Evolutionary conservation across 2,113 vertebrate genomes (phyloP), one percentile per base, ranked within the genome.

Genomic region (Seriola quinqueradiata): DNA sequence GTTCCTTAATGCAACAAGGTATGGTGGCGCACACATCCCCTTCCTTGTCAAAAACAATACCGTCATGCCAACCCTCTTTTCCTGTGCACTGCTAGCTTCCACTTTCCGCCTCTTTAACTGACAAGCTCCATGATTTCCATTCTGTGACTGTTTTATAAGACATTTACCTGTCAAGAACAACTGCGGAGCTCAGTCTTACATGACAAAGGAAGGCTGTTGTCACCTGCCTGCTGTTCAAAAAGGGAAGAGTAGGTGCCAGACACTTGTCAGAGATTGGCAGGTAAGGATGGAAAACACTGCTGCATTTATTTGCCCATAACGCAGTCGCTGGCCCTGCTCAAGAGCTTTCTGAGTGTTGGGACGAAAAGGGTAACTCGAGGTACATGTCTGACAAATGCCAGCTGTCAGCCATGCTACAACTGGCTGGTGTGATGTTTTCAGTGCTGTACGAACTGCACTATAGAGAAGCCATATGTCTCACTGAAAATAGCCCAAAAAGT

Each of bases 1-100:
- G 98, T 28, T 97, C 97, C 1, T 93, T 99, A 79, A 99, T 99
- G 98, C 98, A 99, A 88, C 98, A 99, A 99, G 98, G 98, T 99
- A 95, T 0, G 61, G 44, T 13, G 21, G 48, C 2, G 4, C 67
- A 16, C 52, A 65, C 57, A 23, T 77, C 61, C 68, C 46, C 58
- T 65, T 79, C 8, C 70, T 68, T 85, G 84, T 91, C 87, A 90
- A 44, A 88, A 88, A 77, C 79, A 76, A 84, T 87, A 59, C 65
- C 13, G 40, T 83, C 80, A 86, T 50, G 21, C 72, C 67, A 6
- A 5, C 64, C 55, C 14, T 36, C 10, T 58, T 50, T 64, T 61
- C 46, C 44, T 58, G 64, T 72, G 57, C 65, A 21, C 67, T 42
- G 67, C 72, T 28, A 48, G 40, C 78, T 75, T 77, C 63, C 70